Evolutionary conservation across 1,140 invertebrate genomes (phyloP), one percentile per base, ranked within the genome.

Genomic region (Drosophila insularis): DNA sequence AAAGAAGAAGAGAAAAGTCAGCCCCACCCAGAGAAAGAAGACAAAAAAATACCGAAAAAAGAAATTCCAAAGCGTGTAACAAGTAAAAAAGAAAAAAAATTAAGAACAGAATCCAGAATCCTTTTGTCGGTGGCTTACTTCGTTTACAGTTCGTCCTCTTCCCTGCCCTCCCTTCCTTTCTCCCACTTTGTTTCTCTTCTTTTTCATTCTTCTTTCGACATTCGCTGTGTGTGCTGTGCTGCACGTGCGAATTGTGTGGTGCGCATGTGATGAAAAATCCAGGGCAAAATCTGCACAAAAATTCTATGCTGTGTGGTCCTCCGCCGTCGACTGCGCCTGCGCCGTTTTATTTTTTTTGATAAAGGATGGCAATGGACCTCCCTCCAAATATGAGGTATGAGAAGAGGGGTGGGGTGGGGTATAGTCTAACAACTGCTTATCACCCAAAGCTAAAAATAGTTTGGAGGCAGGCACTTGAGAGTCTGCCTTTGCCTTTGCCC

Each of bases 221-320:
- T 40, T 65, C 4, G 32, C 32, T 10, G 4, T 27, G 27, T 35
- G 32, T 10, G 32, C 32, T 5, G 32, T 78, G 60, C 71, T 79
- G 68, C 81, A 87, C 79, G 81, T 86, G 81, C 63, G 64, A 64
- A 69, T 64, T 68, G 39, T 63, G 50, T 32, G 68, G 65, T 85
- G 81, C 82, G 82, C 79, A 87, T 86, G 81, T 87, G 62, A 78
- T 81, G 64, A 66, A 87, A 86, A 87, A 87, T 87, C 82, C 81
- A 86, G 81, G 81, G 76, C 81, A 79, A 73, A 81, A 65, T 81
- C 81, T 86, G 73, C 74, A 76, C 64, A 75, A 43, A 14, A 35
- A 23, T 58, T 14, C 43, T 69, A 37, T 37, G 35, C 35, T 37
- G 1, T 37, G 0, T 13, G n/a, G 3, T 39, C 61, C 64, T 55